Percentiles rank a stretch among this genome's conserved stretches.
These are phyloP conservation scores for Trichacis sp. DNA, from an alignment of 2,888 invertebrate species.

Conservation along the genomic window DNA sequence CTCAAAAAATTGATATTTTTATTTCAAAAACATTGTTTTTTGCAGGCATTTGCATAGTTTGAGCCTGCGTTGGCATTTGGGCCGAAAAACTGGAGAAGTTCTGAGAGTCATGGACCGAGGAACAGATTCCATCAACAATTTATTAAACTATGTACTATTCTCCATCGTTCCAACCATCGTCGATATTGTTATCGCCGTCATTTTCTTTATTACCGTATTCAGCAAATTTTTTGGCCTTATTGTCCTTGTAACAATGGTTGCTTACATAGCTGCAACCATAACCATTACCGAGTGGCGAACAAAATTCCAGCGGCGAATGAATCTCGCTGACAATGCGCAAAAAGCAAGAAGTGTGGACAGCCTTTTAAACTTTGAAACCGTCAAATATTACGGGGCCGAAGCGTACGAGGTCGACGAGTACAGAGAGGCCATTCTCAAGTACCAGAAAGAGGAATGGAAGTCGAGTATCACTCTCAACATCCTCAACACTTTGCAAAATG, in stretches of 20 bases:
- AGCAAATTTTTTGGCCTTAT: slow-evolving; percentile 96
- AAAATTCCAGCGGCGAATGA: slow-evolving; percentile 94
- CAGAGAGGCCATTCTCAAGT: slow-evolving; percentile 84
- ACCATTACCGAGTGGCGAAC: slow-evolving; percentile 98
- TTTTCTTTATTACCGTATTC: slow-evolving; percentile 89
- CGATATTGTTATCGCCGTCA: slow-evolving; percentile 91
- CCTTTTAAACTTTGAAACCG: slow-evolving; percentile 96
- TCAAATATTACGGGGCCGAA: slow-evolving; percentile 97
- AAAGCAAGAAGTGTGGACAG: slow-evolving; percentile 95
- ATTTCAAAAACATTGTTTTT: too few species aligned
- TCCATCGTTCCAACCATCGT: slow-evolving; percentile 93
- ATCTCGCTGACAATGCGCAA: slow-evolving; percentile 91
- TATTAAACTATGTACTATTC: slow-evolving; percentile 92
- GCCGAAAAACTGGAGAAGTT: slow-evolving; percentile 96
- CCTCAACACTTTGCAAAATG: slow-evolving; percentile 91
- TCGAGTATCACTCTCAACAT: slow-evolving; percentile 87
- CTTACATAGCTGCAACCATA: slow-evolving; percentile 92
- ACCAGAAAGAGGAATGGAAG: slow-evolving; percentile 92
- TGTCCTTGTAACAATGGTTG: slow-evolving; percentile 91
- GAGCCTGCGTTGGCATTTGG: slow-evolving; percentile 94
- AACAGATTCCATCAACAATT: slow-evolving; percentile 94
- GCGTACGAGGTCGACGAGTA: slow-evolving; percentile 90
- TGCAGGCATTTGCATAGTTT: slow-evolving; percentile 90
- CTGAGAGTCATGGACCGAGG: slow-evolving; percentile 96
- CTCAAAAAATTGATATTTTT: not conserved